A percentile compares a stretch with the other conserved stretches of the same genome.
These are phyloP conservation scores for Thermophis baileyi DNA, from an alignment of 2,113 vertebrate species.

Conservation along the genomic window DNA sequence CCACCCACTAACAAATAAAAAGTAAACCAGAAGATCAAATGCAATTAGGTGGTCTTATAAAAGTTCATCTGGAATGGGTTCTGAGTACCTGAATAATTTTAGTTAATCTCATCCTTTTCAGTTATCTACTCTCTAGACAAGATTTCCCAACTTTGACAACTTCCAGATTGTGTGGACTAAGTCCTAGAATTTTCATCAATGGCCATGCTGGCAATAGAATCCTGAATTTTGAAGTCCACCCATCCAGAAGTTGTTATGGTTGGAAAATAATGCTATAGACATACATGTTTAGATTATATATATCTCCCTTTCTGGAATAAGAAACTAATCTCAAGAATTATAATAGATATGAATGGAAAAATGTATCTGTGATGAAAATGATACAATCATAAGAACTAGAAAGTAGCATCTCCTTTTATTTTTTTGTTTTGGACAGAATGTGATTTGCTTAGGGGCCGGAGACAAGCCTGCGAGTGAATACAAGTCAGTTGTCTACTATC, in stretches of 20 bases:
- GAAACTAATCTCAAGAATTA: background rate
- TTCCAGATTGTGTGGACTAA: background rate
- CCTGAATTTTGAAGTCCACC: background rate
- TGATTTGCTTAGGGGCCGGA: conserved; percentile 91
- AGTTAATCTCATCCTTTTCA: background rate
- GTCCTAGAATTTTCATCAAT: background rate
- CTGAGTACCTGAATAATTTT: background rate
- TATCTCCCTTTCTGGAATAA: background rate
- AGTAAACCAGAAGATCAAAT: background rate
- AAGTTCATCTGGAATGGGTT: background rate
- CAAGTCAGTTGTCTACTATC: conserved; percentile 93
- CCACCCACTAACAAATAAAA: background rate
- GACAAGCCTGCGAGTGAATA: conserved; percentile 88
- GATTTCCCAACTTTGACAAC: background rate
- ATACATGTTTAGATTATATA: background rate
- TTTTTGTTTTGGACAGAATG: conserved; percentile 64
- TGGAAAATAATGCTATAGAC: background rate
- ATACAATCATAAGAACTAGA: background rate
- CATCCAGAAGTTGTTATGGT: background rate
- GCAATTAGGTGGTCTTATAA: background rate
- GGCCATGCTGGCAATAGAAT: background rate
- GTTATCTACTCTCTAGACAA: background rate
- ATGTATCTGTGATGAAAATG: background rate
- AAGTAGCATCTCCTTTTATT: background rate
- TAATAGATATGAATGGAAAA: background rate